Evolutionary conservation across 1,140 invertebrate genomes (phyloP), one percentile per base, ranked within the genome.

Genomic region (Sinonovacula constricta): DNA sequence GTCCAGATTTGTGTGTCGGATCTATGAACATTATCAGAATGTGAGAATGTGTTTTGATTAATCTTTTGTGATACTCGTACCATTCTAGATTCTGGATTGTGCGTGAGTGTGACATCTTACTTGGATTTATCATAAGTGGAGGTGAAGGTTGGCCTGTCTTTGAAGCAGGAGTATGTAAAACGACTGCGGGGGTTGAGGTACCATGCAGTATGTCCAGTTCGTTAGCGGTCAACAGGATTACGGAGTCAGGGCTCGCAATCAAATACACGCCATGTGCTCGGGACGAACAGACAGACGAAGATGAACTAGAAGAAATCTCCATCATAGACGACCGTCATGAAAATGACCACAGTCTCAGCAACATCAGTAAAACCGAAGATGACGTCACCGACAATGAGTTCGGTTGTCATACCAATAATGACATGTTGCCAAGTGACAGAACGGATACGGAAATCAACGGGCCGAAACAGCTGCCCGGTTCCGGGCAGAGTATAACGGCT

Each of bases 221-320:
- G 7, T 18, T 45, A 7, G 39, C 49, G 15, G 62, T 31, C n/a
- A 76, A 76, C 56, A 77, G 75, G 28, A 54, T 54, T 34, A 82
- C 75, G 65, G 86, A 88, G 24, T 81, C 82, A 0, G 81, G 82
- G 24, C 77, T 86, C 12, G 82, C 89, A 18, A 92, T 93, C 24
- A 92, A 92, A 81, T 93, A 93, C 83, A 91, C 91, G 15, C 91
- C 92, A 26, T 92, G 91, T 72, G 86, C 82, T 39, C 83, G 82
- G 18, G 82, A 87, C 10, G 83, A 86, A 34, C 83, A 86, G 4
- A 79, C 81, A 1, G 81, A 86, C 45, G 91, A 92, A 53, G 91
- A 95, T 90, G 94, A 95, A 85, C 91, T 95, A 59, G 94, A 95
- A 83, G 94, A 95, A 91, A 95, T 95, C 83, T 94, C 95, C 36